Percentiles rank a stretch among this genome's conserved stretches.
These are phyloP conservation scores for Falco novaeseelandiae DNA, from an alignment of 2,797 vertebrate genomes.

Conservation along the genomic window DNA sequence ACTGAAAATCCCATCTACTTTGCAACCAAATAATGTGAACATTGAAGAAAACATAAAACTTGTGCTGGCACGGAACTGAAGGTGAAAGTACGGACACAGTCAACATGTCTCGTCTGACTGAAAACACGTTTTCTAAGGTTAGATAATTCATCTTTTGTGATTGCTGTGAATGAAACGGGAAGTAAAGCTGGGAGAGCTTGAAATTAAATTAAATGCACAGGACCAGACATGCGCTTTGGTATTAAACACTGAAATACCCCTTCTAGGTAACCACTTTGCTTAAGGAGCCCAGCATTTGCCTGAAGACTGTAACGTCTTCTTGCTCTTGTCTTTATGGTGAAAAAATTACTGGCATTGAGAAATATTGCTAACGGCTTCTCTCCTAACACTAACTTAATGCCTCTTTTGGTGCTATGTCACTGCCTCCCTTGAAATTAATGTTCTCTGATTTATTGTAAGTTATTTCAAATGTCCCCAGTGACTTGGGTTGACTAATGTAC, in stretches of 20 bases:
- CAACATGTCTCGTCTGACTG: neutral
- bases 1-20: neutral
- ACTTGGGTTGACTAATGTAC: constrained; percentile 18
- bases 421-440: neutral
- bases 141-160: neutral
- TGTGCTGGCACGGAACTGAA: neutral
- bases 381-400: neutral
- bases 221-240: neutral
- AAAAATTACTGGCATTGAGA: neutral
- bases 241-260: neutral
- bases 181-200: constrained; percentile 26
- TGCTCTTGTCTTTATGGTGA: neutral
- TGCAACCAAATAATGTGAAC: neutral
- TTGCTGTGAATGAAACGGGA: constrained; percentile 4
- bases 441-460: constrained; percentile 13
- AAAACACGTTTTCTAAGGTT: constrained; percentile 1
- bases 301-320: neutral
- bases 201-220: neutral
- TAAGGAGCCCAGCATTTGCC: neutral
- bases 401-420: neutral
- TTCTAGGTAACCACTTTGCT: constrained; percentile 1
- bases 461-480: constrained; percentile 15
- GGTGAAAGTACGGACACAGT: neutral
- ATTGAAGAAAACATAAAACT: neutral
- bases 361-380: neutral